phyloP scores from a whole-genome alignment of 2,113 vertebrate genomes.

The Orientallactaga bullata region DNA sequence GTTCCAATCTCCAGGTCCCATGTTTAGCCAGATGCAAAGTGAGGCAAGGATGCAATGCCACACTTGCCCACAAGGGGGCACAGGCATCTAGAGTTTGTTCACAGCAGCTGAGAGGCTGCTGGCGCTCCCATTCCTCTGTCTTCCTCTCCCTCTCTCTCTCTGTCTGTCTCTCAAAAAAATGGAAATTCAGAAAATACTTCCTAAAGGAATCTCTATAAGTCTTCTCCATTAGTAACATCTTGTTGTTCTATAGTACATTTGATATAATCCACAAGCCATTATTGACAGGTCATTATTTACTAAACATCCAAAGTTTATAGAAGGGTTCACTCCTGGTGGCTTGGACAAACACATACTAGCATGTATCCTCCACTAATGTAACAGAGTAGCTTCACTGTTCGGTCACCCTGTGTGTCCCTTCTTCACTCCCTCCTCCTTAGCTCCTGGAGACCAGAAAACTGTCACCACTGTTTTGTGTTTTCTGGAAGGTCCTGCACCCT shows the following conservation, averaged over 20 bases:
- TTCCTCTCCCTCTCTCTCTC: too few species aligned
- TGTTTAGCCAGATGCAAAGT: too few species aligned
- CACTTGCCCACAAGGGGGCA: too few species aligned
- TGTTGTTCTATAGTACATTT: not conserved
- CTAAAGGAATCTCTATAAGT: not conserved
- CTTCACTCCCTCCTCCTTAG: not conserved
- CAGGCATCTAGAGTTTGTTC: too few species aligned
- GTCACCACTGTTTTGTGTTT: not conserved
- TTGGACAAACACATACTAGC: not conserved
- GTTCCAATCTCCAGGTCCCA: too few species aligned
- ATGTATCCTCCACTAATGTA: not conserved
- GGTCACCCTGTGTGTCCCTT: not conserved
- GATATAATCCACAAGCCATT: not conserved
- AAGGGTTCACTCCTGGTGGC: not conserved
- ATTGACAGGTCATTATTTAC: not conserved
- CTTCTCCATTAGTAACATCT: not conserved
- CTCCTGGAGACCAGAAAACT: fast-evolving
- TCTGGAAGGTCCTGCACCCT: not conserved
- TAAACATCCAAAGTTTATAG: not conserved
- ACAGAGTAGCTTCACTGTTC: not conserved
- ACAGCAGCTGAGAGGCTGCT: too few species aligned
- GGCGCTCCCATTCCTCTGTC: too few species aligned
- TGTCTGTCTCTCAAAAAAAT: too few species aligned
- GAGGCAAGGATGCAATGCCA: too few species aligned
- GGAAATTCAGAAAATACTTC: too few species aligned